Evolutionary conservation across 2,113 vertebrate genomes (phyloP).

Genomic region (Phaethon lepturus): DNA sequence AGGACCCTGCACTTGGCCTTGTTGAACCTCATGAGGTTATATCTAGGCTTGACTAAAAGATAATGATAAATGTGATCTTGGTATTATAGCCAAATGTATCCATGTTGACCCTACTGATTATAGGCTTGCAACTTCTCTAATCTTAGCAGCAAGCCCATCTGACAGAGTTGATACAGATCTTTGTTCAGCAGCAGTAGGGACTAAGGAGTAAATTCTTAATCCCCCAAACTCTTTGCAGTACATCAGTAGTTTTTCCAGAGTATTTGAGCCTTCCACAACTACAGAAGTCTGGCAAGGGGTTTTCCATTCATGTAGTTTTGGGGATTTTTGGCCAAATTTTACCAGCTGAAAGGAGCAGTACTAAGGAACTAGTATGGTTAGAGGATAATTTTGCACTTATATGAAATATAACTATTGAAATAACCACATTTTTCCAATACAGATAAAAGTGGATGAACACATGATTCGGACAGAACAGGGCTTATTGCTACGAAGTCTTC

Average conservation of each 20-base stretch:
- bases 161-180: background rate
- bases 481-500: conserved; percentile 88
- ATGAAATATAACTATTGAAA: background rate
- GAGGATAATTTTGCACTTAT: too few relatives aligned
- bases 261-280: background rate
- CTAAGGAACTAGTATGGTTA: background rate
- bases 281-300: background rate
- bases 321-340: background rate
- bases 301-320: background rate
- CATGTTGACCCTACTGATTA: background rate
- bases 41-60: background rate
- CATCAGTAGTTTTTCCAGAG: background rate
- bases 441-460: conserved; percentile 89
- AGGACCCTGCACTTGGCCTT: too few relatives aligned
- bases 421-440: background rate
- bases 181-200: background rate
- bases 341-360: background rate
- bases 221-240: background rate
- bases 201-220: background rate
- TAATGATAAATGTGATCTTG: background rate
- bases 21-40: too few relatives aligned
- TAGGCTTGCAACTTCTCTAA: background rate
- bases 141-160: background rate
- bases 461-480: conserved; percentile 92
- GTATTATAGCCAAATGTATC: background rate